Conservation (phyloP, 2,113 vertebrate species). For the Triplophysa rosa region DNA sequence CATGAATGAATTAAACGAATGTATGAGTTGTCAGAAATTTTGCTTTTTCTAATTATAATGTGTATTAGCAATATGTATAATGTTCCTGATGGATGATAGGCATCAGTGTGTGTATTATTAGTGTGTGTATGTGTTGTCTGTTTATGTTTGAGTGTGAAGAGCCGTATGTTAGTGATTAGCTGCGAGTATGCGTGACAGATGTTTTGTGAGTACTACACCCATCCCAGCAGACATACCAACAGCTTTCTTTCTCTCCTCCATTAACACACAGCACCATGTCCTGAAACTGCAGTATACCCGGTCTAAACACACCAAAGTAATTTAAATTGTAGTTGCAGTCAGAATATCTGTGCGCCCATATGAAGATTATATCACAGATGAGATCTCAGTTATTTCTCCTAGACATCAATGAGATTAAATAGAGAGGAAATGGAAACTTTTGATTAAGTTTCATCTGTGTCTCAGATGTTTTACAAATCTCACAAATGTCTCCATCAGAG, state of each 20-base stretch:
- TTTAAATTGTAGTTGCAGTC: too few species aligned
- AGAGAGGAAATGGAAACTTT: too few species aligned
- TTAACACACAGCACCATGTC: slow-evolving; percentile 13
- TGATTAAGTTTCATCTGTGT: too few species aligned
- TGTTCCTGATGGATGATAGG: neutral
- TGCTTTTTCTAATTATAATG: neutral
- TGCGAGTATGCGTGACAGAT: slow-evolving; percentile 23
- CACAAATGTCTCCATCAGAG: too few species aligned
- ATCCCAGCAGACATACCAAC: slow-evolving; percentile 29
- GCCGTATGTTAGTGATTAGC: slow-evolving; percentile 45
- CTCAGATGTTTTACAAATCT: too few species aligned
- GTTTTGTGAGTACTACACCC: slow-evolving; percentile 36
- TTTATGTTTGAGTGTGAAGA: slow-evolving; percentile 20
- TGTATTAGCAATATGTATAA: neutral
- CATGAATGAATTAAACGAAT: neutral
- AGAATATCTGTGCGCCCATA: too few species aligned
- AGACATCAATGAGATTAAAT: too few species aligned
- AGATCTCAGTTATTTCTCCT: too few species aligned
- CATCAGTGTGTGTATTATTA: neutral
- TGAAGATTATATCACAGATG: too few species aligned
- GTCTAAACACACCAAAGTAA: slow-evolving; percentile 8
- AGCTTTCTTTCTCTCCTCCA: slow-evolving; percentile 2
- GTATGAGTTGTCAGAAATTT: too few species aligned
- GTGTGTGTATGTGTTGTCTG: neutral
- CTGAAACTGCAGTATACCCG: slow-evolving; percentile 12